Evolutionary conservation across 2,797 vertebrate genomes (phyloP).

Genomic region (Okamejei kenojei): DNA sequence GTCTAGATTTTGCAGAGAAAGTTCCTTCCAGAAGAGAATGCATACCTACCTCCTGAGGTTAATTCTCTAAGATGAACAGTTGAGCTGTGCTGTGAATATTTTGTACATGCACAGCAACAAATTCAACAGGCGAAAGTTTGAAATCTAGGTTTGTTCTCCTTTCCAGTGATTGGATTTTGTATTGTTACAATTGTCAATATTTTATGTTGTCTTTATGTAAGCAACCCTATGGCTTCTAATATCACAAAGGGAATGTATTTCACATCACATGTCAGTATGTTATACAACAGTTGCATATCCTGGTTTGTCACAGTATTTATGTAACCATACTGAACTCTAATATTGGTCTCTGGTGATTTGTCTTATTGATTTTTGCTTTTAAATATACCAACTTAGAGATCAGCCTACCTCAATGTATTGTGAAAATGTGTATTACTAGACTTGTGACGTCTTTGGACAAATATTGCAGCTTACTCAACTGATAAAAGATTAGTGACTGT

Average conservation of each 20-base stretch:
- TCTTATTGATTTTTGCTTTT: slow-evolving; percentile 20
- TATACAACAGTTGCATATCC: neutral
- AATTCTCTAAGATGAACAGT: neutral
- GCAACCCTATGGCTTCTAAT: neutral
- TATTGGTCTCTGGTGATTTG: neutral
- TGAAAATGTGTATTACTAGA: slow-evolving; percentile 20
- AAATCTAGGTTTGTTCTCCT: slow-evolving; percentile 19
- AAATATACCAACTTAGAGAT: neutral
- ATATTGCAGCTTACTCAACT: neutral
- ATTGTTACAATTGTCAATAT: slow-evolving; percentile 1
- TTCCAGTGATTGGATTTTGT: slow-evolving; percentile 28
- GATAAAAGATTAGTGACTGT: slow-evolving; percentile 9
- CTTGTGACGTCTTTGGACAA: neutral
- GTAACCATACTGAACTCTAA: neutral
- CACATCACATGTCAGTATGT: neutral
- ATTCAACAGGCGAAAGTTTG: slow-evolving; percentile 8
- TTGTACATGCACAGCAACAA: slow-evolving; percentile 19
- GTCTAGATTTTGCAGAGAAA: slow-evolving; percentile 26
- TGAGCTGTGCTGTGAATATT: slow-evolving; percentile 12
- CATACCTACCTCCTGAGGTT: neutral
- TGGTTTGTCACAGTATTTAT: slow-evolving; percentile 12
- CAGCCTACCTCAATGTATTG: slow-evolving; percentile 18
- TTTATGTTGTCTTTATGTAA: neutral
- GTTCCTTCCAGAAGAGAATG: slow-evolving; percentile 21
- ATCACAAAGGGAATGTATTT: neutral